Evolutionary conservation across 2,113 vertebrate genomes (phyloP).

Genomic region (Machaerirhynchus nigripectus): DNA sequence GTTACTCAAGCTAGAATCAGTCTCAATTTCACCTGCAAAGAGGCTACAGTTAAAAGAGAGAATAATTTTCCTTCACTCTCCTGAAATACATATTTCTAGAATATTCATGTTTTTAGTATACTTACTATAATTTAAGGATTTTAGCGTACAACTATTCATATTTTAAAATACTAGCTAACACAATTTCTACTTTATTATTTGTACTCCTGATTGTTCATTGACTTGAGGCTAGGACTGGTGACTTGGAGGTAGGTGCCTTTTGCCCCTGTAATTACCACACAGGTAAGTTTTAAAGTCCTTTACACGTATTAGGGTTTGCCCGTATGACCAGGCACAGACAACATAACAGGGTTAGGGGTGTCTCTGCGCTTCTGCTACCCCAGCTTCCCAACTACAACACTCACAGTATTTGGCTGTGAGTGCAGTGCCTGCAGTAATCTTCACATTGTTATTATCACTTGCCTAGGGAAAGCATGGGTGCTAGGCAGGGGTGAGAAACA

Average conservation of each 20-base stretch:
- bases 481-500: background rate
- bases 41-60: background rate
- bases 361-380: background rate
- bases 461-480: background rate
- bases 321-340: background rate
- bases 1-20: background rate
- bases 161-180: background rate
- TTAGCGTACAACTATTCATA: background rate
- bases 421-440: background rate
- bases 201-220: background rate
- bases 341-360: background rate
- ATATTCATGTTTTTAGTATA: background rate
- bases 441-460: background rate
- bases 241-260: background rate
- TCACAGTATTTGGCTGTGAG: background rate
- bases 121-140: background rate
- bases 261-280: background rate
- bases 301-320: background rate
- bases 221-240: background rate
- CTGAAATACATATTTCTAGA: background rate
- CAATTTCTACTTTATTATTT: background rate
- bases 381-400: background rate
- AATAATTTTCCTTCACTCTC: background rate
- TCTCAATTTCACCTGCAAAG: background rate
- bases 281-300: background rate